These are phyloP conservation scores for Standfussiana lucernea DNA, from an alignment of 2,888 invertebrate species.

Conservation along the genomic window DNA sequence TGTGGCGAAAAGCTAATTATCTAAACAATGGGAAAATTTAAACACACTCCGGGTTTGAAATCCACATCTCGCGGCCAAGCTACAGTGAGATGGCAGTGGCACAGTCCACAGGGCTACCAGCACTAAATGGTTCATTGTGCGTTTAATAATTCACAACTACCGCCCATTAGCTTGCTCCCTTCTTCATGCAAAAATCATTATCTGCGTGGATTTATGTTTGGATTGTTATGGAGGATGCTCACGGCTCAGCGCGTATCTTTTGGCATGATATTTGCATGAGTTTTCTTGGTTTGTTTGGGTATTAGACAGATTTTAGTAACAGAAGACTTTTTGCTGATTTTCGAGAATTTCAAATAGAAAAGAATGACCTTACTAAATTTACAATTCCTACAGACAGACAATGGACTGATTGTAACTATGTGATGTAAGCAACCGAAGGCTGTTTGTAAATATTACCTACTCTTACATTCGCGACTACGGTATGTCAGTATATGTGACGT, in stretches of 20 bases:
- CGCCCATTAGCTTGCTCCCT: slow-evolving; percentile 59
- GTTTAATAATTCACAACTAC: slow-evolving; percentile 65
- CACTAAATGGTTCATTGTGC: slow-evolving; percentile 63
- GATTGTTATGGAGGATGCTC: slow-evolving; percentile 32
- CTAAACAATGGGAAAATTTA: slow-evolving; percentile 43
- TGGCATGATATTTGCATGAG: slow-evolving; percentile 1
- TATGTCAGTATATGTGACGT: not conserved
- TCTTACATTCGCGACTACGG: not conserved
- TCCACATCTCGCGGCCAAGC: slow-evolving; percentile 34
- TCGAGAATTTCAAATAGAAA: not conserved
- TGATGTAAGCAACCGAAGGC: not conserved
- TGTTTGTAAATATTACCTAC: not conserved
- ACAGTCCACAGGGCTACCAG: slow-evolving; percentile 31
- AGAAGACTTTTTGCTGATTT: not conserved
- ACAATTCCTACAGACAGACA: not conserved
- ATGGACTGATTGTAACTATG: not conserved
- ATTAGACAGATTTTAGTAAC: not conserved
- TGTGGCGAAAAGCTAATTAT: slow-evolving; percentile 28
- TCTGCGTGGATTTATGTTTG: slow-evolving; percentile 52
- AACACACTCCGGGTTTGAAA: slow-evolving; percentile 18
- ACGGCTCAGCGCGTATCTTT: not conserved
- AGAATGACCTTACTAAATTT: too few species aligned
- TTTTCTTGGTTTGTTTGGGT: not conserved
- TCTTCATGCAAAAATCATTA: slow-evolving; percentile 63
- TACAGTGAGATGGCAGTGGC: slow-evolving; percentile 32